These are phyloP conservation scores for Charina bottae DNA, from an alignment of 2,113 vertebrate genomes.

Conservation along the genomic window DNA sequence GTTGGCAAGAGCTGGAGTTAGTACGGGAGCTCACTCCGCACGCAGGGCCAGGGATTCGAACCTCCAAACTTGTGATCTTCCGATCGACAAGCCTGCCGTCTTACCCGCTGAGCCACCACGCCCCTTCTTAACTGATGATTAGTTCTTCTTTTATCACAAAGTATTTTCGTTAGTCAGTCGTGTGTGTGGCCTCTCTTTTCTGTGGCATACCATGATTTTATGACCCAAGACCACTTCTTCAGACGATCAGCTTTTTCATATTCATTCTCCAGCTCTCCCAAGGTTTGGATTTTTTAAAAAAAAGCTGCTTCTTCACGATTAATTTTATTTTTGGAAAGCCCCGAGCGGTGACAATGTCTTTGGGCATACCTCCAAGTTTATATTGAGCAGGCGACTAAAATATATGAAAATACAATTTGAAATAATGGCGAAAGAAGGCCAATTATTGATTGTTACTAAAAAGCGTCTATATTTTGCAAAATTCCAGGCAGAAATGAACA, in stretches of 20 bases:
- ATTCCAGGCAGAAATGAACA: slow-evolving; percentile 5
- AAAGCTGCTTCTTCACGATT: neutral
- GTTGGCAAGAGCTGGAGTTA: too few relatives aligned
- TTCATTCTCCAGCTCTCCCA: neutral
- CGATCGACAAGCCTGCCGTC: too few relatives aligned
- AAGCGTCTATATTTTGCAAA: slow-evolving; percentile 45
- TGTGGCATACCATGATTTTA: too few relatives aligned
- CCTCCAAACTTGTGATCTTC: too few relatives aligned
- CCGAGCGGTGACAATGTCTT: neutral
- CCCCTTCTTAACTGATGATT: neutral
- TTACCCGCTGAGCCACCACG: too few relatives aligned
- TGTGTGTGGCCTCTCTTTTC: neutral
- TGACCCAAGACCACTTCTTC: neutral
- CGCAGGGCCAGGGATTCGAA: too few relatives aligned
- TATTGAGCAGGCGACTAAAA: slow-evolving; percentile 25
- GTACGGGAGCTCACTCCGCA: too few relatives aligned
- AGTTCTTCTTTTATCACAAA: neutral
- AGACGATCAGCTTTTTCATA: too few relatives aligned
- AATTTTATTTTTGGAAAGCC: neutral
- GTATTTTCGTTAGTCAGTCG: neutral
- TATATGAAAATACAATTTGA: slow-evolving; percentile 25
- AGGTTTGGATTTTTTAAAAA: neutral
- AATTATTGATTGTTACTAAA: slow-evolving; percentile 45
- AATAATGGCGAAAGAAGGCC: slow-evolving; percentile 23
- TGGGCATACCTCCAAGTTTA: neutral